These are phyloP conservation scores for Ditylenchus weischeri DNA, from an alignment of 2,888 invertebrate genomes.

Conservation along the genomic window DNA sequence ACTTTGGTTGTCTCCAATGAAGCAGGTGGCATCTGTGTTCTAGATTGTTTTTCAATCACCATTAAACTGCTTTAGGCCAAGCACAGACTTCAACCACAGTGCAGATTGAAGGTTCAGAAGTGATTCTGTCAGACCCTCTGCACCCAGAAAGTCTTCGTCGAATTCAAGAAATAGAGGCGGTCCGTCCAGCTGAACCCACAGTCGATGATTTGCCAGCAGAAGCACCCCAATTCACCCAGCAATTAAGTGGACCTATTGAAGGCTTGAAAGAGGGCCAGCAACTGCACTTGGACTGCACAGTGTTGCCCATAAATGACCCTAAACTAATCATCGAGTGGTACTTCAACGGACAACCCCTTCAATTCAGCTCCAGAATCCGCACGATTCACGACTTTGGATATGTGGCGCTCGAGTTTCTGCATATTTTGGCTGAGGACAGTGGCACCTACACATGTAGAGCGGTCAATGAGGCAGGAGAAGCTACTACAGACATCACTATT, in stretches of 20 bases:
- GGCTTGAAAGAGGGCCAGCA: conserved; percentile 66
- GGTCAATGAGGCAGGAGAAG: conserved; percentile 64
- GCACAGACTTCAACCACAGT: conserved; percentile 91
- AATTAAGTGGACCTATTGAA: conserved; percentile 71
- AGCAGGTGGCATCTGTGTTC: conserved; percentile 18
- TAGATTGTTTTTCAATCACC: not conserved
- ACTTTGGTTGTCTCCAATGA: conserved; percentile 49
- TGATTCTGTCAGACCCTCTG: conserved; percentile 75
- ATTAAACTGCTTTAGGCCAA: conserved; percentile 63
- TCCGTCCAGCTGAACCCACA: conserved; percentile 47
- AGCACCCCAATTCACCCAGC: conserved; percentile 78
- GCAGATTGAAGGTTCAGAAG: conserved; percentile 47
- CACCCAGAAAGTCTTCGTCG: conserved; percentile 87
- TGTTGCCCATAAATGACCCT: conserved; percentile 90
- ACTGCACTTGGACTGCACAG: conserved; percentile 71
- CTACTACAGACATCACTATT: conserved; percentile 85
- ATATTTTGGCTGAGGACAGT: conserved; percentile 50
- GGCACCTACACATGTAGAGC: conserved; percentile 62
- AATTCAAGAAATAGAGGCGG: conserved; percentile 61
- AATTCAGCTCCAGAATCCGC: conserved; percentile 81
- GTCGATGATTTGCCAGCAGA: conserved; percentile 50
- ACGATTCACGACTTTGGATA: conserved; percentile 98
- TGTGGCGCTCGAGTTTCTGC: conserved; percentile 71
- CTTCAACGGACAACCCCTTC: conserved; percentile 78
- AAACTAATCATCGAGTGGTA: conserved; percentile 70